A percentile compares a stretch with the other conserved stretches of the same genome.
Conservation (phyloP, 1,140 invertebrate species). For the Uloborus diversus region DNA sequence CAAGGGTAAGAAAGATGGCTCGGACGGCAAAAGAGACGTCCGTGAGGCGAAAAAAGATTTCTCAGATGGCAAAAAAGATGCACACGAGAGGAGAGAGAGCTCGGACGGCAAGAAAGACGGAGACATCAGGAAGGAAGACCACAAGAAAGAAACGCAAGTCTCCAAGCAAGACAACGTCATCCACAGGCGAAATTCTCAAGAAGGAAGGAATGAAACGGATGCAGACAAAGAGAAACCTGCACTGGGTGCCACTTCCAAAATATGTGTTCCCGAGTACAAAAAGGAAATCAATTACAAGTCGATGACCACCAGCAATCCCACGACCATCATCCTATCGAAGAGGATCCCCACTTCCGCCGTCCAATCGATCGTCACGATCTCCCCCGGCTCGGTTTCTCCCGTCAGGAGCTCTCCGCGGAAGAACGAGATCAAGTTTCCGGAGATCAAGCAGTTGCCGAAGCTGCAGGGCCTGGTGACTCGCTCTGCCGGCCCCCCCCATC, state of each 20-base stretch:
- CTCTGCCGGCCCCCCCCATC: not conserved
- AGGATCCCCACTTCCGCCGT: conserved; percentile 16
- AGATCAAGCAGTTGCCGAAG: conserved; percentile 5
- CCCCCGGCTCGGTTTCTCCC: conserved; percentile 37
- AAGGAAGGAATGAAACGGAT: too few species aligned
- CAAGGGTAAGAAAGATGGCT: not conserved
- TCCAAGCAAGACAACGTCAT: too few species aligned
- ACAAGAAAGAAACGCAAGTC: not conserved
- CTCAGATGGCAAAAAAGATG: too few species aligned
- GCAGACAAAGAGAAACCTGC: not conserved
- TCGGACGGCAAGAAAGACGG: not conserved
- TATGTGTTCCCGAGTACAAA: conserved; percentile 21
- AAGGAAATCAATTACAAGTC: conserved; percentile 48
- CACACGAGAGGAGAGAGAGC: not conserved
- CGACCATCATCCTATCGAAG: conserved; percentile 49
- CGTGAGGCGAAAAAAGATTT: conserved; percentile 10
- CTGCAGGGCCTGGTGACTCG: conserved; percentile 28
- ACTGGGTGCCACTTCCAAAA: not conserved
- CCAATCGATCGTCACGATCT: conserved; percentile 34
- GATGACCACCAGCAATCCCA: conserved; percentile 40
- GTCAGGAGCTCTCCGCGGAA: conserved; percentile 26
- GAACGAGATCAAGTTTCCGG: conserved; percentile 15
- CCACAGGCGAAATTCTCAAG: too few species aligned
- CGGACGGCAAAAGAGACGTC: conserved; percentile 4
- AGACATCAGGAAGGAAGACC: not conserved